Base-by-base conservation (phyloP, 2,888 invertebrate species). In the Listrodromus nycthemerus region DNA sequence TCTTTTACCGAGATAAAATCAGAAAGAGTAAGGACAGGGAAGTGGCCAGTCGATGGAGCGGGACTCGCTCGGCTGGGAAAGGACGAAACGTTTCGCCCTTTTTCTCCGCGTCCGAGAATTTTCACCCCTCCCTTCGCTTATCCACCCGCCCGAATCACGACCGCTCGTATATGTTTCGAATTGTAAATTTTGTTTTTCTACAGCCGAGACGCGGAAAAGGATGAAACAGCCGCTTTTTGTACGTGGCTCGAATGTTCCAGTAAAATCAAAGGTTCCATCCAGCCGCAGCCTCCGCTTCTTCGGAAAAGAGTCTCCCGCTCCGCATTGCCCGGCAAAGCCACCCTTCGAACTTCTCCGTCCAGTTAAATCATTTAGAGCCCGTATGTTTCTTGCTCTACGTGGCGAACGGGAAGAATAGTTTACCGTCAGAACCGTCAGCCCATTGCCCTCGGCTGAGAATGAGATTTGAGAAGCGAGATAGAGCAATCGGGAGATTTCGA, bases 101-200 rank as follows among this genome's bases (percentile, higher is more conserved):
- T 70, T 65, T 27, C 24, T 58, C n/a, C 5, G 24, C 67, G 24
- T 55, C 55, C 65, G 71, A 58, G 58, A 84, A 84, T 65, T 74
- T 65, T 81, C 13, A 10, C 19, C 33, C 21, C 37, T 7, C 1
- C 61, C 41, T 41, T 5, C 50, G 41, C 71, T 67, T 41, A 21
- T 58, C 65, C 58, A 27, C 61, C 19, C 30, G 48, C 33, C 65
- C 50, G 58, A 84, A 84, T 84, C 84, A 81, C 77, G 74, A 77
- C 61, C 37, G 66, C 27, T 73, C 77, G 80, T 80, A 80, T 84
- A 80, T 79, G 63, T 76, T 81, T 70, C 58, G 58, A 70, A 81
- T 81, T 84, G 81, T 77, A 84, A 84, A 84, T 84, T 84, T 84
- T 84, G 65, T 78, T 84, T 41, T 78, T 84, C 78, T 70, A 78